Conservation (phyloP, 64 coral and sea anemone genomes). For the Hydrozoanthus tunicans region DNA sequence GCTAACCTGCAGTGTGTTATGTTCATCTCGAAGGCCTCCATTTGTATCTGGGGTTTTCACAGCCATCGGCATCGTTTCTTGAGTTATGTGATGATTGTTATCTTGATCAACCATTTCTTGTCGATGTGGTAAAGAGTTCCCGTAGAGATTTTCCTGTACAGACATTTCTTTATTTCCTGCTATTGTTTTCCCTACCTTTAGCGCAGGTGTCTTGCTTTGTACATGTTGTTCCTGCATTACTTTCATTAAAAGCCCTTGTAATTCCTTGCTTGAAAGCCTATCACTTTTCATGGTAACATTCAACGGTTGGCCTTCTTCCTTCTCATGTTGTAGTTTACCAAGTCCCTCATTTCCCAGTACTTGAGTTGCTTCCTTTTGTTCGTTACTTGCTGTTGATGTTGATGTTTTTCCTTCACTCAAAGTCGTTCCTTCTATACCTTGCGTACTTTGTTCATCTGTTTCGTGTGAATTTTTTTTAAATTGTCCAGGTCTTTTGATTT, state of each 20-base stretch:
- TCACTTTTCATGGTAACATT: background rate
- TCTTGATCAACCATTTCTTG: background rate
- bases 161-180: background rate
- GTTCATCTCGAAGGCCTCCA: background rate
- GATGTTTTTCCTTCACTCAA: background rate
- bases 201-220: background rate
- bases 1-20: background rate
- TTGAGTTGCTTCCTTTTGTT: background rate
- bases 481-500: too few relatives aligned
- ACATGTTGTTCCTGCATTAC: background rate
- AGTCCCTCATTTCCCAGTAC: background rate
- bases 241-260: background rate
- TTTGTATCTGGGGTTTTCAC: background rate
- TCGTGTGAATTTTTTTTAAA: background rate
- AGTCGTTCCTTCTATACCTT: background rate
- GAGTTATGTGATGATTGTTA: background rate
- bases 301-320: background rate
- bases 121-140: background rate
- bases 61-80: background rate
- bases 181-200: background rate
- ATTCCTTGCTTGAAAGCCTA: background rate
- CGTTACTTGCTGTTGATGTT: background rate
- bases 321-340: background rate
- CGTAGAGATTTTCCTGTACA: background rate
- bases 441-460: background rate